Conservation (phyloP, 1,140 invertebrate species). For the Pectinophora gossypiella region DNA sequence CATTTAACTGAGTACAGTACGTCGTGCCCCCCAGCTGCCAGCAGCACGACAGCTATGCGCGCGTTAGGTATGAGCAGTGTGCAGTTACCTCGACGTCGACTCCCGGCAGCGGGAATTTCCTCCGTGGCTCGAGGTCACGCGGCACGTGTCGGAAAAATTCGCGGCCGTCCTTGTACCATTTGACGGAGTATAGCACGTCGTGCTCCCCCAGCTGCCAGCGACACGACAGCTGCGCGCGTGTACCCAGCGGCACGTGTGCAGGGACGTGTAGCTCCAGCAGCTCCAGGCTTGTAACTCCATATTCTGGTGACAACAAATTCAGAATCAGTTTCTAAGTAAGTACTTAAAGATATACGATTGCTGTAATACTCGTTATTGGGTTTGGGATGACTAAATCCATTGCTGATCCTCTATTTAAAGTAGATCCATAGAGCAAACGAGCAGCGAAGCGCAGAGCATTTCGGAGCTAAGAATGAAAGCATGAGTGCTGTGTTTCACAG, state of each 20-base stretch:
- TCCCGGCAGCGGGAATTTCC: slow-evolving; percentile 84
- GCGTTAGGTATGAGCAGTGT: too few relatives aligned
- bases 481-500: too few relatives aligned
- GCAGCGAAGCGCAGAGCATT: neutral
- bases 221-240: slow-evolving; percentile 83
- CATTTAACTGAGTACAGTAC: slow-evolving; percentile 90
- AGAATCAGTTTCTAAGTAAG: neutral
- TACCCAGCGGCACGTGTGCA: slow-evolving; percentile 80
- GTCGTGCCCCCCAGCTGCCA: slow-evolving; percentile 87
- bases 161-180: slow-evolving; percentile 92
- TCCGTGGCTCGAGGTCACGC: slow-evolving; percentile 81
- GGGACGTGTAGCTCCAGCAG: slow-evolving; percentile 81
- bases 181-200: slow-evolving; percentile 88
- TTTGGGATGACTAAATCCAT: neutral
- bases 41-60: slow-evolving; percentile 83
- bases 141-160: slow-evolving; percentile 92
- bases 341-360: neutral
- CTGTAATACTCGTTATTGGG: neutral
- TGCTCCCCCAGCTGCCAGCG: slow-evolving; percentile 87
- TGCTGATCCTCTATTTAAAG: neutral
- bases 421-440: neutral
- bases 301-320: slow-evolving; percentile 27
- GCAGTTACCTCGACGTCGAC: slow-evolving; percentile 85
- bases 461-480: neutral
- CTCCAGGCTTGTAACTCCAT: slow-evolving; percentile 72